phyloP scores from a whole-genome alignment of 2,888 invertebrate genomes.

The Athalia cordata region DNA sequence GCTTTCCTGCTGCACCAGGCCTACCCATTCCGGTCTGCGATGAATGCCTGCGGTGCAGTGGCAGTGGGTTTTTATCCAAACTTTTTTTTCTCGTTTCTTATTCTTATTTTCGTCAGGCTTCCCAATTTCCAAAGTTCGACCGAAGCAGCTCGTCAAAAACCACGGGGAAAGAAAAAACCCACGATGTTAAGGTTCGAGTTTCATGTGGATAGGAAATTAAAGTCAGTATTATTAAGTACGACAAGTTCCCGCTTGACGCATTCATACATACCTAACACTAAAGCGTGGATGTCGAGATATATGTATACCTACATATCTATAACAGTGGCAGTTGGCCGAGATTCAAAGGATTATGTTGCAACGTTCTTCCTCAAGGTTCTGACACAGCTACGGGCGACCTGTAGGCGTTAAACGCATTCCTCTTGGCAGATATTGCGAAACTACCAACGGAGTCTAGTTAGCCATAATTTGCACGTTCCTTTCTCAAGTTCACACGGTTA shows the following conservation, averaged over 20 bases:
- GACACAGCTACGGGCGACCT: constrained; percentile 66
- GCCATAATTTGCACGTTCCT: constrained; percentile 70
- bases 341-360: constrained; percentile 72
- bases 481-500: constrained; percentile 70
- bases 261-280: neutral
- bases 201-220: neutral
- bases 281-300: neutral
- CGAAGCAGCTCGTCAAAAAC: too few relatives aligned
- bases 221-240: neutral
- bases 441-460: constrained; percentile 63
- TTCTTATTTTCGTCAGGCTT: too few relatives aligned
- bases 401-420: constrained; percentile 74
- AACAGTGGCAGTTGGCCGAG: constrained; percentile 67
- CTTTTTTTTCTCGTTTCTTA: too few relatives aligned
- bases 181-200: neutral
- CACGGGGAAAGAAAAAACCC: too few relatives aligned
- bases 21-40: neutral
- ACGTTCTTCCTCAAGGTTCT: constrained; percentile 71
- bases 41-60: neutral
- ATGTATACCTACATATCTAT: constrained; percentile 26
- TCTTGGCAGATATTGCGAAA: constrained; percentile 71
- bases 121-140: too few relatives aligned
- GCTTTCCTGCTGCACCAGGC: neutral
- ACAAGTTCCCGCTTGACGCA: neutral
- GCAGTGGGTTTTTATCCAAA: too few relatives aligned